Percentiles rank a stretch among this genome's conserved stretches.
phyloP scores from a whole-genome alignment of 2,113 vertebrate genomes.

The Caloenas nicobarica region DNA sequence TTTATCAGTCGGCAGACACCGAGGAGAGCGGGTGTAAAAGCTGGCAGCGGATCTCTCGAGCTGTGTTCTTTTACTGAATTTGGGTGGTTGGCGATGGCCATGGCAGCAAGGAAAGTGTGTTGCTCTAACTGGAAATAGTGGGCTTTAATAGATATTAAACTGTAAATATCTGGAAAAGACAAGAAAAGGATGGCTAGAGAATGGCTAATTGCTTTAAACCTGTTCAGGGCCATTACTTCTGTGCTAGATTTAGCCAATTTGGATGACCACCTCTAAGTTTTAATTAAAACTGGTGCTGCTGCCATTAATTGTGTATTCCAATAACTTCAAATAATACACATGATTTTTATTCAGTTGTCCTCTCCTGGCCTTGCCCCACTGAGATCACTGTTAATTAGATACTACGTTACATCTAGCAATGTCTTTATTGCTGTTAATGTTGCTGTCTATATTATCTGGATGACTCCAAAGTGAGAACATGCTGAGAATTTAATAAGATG shows the following conservation, averaged over 20 bases:
- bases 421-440: slow-evolving; percentile 53
- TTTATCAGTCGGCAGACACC: rapidly evolving
- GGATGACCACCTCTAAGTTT: not conserved
- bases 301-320: slow-evolving; percentile 26
- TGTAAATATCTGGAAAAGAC: not conserved
- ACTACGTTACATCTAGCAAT: slow-evolving; percentile 28
- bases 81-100: rapidly evolving
- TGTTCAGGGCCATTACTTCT: not conserved
- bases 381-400: slow-evolving; percentile 65
- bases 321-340: slow-evolving; percentile 31
- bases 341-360: slow-evolving; percentile 36
- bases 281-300: slow-evolving; percentile 35
- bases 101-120: not conserved
- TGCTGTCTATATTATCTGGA: slow-evolving; percentile 36
- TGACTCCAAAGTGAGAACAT: slow-evolving; percentile 19
- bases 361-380: slow-evolving; percentile 13
- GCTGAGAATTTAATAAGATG: slow-evolving; percentile 58
- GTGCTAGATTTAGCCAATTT: not conserved
- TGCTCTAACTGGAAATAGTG: not conserved
- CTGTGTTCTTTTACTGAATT: not conserved
- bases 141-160: not conserved
- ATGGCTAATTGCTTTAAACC: not conserved
- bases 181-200: not conserved
- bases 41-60: not conserved
- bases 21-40: not conserved